A percentile compares a stretch with the other conserved stretches of the same genome.
phyloP scores from a whole-genome alignment of 2,888 invertebrate genomes.

The Clistopyga incitator region DNA sequence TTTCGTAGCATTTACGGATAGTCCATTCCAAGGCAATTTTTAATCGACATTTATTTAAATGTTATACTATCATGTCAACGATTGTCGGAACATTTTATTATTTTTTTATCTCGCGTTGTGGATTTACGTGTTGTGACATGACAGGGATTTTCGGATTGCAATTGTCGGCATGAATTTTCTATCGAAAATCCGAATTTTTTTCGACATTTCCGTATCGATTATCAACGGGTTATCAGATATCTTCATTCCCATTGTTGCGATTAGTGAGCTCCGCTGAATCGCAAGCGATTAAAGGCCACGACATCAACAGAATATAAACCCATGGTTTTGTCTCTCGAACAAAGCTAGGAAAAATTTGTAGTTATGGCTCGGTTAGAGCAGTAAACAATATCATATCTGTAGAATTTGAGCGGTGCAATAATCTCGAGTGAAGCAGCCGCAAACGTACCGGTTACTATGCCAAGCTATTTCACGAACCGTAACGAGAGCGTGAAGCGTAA shows the following conservation, averaged over 20 bases:
- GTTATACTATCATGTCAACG: neutral
- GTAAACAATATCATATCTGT: slow-evolving; percentile 39
- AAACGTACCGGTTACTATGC: neutral
- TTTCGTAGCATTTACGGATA: too few species aligned
- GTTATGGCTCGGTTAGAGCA: neutral
- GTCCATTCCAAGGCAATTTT: too few species aligned
- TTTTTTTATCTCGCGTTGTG: neutral
- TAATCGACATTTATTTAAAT: too few species aligned
- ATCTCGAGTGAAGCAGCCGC: slow-evolving; percentile 10
- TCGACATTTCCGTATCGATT: neutral
- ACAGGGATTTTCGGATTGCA: neutral
- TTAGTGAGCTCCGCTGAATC: neutral
- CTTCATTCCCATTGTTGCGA: neutral
- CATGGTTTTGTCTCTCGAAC: neutral
- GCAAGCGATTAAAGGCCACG: neutral
- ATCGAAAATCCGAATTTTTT: neutral
- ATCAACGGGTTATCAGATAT: neutral
- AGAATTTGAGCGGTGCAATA: slow-evolving; percentile 46
- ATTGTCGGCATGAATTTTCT: neutral
- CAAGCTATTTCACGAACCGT: slow-evolving; percentile 46
- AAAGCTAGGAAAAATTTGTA: neutral
- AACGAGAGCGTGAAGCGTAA: slow-evolving; percentile 39
- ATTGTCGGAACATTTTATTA: neutral
- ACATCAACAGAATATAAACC: neutral
- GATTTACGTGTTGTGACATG: too few species aligned